A percentile compares a stretch with the other conserved stretches of the same genome.
Conservation (phyloP, 2,797 vertebrate species). For the Streptopelia turtur region DNA sequence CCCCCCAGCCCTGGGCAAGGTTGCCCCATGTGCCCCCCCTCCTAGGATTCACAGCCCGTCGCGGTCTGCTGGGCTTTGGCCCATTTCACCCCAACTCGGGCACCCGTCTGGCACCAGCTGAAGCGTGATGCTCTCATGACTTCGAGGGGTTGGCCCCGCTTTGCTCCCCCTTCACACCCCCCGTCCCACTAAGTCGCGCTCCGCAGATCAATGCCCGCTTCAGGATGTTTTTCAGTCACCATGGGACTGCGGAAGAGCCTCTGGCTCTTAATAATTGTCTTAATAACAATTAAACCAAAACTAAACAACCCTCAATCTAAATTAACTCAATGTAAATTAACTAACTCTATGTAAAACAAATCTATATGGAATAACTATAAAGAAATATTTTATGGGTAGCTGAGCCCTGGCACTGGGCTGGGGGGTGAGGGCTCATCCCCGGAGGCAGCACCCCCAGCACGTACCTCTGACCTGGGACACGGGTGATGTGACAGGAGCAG, state of each 20-base stretch:
- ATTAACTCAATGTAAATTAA: neutral
- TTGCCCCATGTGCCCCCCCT: accelerated
- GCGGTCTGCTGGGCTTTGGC: slow-evolving; percentile 59
- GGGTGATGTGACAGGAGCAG: neutral
- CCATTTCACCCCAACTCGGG: accelerated
- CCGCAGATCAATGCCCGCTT: neutral
- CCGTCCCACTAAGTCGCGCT: neutral
- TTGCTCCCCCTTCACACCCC: accelerated
- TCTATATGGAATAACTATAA: neutral
- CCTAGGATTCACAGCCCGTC: accelerated
- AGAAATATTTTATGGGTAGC: neutral
- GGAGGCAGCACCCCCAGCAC: neutral
- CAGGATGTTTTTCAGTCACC: neutral
- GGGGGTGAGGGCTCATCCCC: neutral
- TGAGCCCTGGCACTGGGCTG: neutral
- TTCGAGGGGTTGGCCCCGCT: neutral
- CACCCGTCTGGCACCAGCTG: accelerated
- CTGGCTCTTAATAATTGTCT: neutral
- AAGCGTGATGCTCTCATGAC: neutral
- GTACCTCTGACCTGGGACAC: neutral
- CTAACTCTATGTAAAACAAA: neutral
- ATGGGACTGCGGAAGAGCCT: accelerated
- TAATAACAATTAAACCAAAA: neutral
- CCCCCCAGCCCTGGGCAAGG: neutral
- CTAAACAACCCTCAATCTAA: too few relatives aligned